Percentiles rank a stretch among this genome's conserved stretches.
These are phyloP conservation scores for Orchestes rusci DNA, from an alignment of 2,888 invertebrate genomes.

Conservation along the genomic window DNA sequence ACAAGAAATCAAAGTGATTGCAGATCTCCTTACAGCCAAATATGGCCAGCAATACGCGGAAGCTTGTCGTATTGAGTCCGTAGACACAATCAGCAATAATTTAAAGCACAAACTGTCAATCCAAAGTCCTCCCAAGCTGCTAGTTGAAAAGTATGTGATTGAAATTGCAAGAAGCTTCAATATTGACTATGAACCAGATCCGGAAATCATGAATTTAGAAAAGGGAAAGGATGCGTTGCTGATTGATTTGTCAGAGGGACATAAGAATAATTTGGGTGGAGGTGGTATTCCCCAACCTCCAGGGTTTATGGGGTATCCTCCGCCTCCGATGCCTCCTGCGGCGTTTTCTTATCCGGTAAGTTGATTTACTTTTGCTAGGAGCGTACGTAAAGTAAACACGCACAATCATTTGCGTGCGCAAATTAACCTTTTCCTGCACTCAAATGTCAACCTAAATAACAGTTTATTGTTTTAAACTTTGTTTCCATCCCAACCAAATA, in stretches of 20 bases:
- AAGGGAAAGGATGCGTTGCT: conserved; percentile 55
- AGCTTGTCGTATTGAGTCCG: conserved; percentile 73
- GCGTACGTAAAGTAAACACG: no score
- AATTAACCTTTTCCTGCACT: no score
- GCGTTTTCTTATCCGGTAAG: conserved; percentile 63
- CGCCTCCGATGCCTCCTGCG: conserved; percentile 51
- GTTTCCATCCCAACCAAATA: no score
- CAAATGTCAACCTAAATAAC: no score
- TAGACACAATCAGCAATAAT: conserved; percentile 81
- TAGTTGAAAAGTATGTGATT: conserved; percentile 90
- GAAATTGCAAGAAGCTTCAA: conserved; percentile 96
- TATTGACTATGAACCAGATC: conserved; percentile 92
- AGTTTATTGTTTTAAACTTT: no score
- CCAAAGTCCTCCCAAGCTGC: conserved; percentile 89
- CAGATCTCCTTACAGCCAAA: conserved; percentile 82
- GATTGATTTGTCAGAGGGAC: conserved; percentile 52
- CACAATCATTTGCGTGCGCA: no score
- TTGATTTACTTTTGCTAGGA: no score
- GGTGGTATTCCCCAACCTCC: conserved; percentile 59
- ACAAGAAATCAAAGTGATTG: conserved; percentile 70
- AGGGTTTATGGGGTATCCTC: conserved; percentile 78
- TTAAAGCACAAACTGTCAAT: conserved; percentile 88
- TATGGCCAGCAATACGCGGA: conserved; percentile 93
- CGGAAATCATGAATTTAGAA: conserved; percentile 78
- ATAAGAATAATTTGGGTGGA: conserved; percentile 52